phyloP scores from a whole-genome alignment of 1,140 invertebrate species.

The Drosophila kohkoa region DNA sequence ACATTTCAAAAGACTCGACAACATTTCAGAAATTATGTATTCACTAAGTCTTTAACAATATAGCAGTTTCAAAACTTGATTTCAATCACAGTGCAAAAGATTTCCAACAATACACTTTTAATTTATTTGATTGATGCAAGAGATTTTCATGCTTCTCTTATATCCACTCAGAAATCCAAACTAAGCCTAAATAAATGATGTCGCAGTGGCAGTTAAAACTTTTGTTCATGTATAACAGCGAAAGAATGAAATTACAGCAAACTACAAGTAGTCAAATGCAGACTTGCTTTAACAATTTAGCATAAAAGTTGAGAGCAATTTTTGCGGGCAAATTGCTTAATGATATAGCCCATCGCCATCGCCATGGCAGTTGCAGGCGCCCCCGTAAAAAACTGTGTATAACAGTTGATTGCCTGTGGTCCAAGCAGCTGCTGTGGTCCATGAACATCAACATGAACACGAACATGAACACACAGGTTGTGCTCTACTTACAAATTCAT shows the following conservation, averaged over 20 bases:
- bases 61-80: too few relatives aligned
- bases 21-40: too few relatives aligned
- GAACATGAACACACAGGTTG: constrained; percentile 12
- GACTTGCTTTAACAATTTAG: constrained; percentile 1
- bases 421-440: background rate
- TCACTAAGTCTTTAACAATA: too few relatives aligned
- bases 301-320: background rate
- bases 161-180: background rate
- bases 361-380: too few relatives aligned
- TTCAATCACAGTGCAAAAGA: too few relatives aligned
- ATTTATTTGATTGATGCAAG: too few relatives aligned
- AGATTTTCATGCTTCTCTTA: too few relatives aligned
- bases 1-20: background rate
- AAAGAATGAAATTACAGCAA: background rate
- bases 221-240: constrained; percentile 21
- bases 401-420: constrained; percentile 9
- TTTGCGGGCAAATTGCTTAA: background rate
- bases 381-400: background rate
- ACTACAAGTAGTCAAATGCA: background rate
- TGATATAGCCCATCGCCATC: background rate
- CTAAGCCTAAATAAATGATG: background rate
- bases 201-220: background rate
- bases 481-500: constrained; percentile 36
- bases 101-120: too few relatives aligned
- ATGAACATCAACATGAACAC: background rate